Percentiles rank a stretch among this genome's conserved stretches.
Conservation (phyloP, 1,140 invertebrate species). For the Laupala kohalensis region DNA sequence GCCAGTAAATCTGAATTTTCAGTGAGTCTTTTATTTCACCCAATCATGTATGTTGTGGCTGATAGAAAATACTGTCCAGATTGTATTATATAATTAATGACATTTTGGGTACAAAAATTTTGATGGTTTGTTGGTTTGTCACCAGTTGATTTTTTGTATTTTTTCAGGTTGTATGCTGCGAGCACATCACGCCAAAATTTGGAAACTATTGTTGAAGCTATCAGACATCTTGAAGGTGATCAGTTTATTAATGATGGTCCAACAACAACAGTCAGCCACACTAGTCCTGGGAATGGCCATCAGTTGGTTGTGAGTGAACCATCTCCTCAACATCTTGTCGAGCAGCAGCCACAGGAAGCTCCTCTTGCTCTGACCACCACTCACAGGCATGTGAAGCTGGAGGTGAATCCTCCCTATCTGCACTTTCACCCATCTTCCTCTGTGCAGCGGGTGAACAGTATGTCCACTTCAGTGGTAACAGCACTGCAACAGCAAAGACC, state of each 20-base stretch:
- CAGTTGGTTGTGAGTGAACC: constrained; percentile 1
- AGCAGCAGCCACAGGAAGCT: constrained; percentile 37
- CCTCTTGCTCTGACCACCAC: constrained; percentile 52
- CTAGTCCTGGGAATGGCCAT: background rate
- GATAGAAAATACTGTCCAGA: background rate
- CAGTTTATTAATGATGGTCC: constrained; percentile 67
- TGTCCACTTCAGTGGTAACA: constrained; percentile 22
- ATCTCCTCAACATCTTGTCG: background rate
- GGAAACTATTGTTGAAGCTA: constrained; percentile 95
- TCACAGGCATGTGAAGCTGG: constrained; percentile 38
- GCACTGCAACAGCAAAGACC: constrained; percentile 56
- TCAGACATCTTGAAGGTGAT: constrained; percentile 89
- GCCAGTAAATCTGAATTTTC: too few species aligned
- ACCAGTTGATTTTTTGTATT: background rate
- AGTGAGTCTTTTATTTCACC: too few species aligned
- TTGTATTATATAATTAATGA: constrained; percentile 1
- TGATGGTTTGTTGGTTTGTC: background rate
- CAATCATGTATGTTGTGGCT: background rate
- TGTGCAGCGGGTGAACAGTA: background rate
- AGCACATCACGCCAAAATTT: constrained; percentile 83
- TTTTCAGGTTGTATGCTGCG: constrained; percentile 46
- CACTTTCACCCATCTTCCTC: constrained; percentile 33
- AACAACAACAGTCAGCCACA: background rate
- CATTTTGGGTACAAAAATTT: background rate
- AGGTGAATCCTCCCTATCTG: constrained; percentile 47